These are phyloP conservation scores for Rhinichthys klamathensis DNA, from an alignment of 2,113 vertebrate genomes.

Conservation along the genomic window DNA sequence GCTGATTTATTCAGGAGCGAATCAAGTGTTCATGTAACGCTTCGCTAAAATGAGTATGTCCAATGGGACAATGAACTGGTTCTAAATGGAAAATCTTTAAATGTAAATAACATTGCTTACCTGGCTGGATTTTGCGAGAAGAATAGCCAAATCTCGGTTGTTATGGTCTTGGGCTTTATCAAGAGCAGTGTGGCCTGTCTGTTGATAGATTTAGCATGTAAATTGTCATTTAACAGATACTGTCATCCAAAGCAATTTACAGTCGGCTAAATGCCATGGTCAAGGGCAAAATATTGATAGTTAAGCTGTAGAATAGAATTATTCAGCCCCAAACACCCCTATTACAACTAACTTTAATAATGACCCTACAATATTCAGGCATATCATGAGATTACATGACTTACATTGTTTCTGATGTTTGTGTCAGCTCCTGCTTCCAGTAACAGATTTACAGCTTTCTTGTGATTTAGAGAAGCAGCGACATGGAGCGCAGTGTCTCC, in stretches of 20 bases:
- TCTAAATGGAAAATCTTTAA: background rate
- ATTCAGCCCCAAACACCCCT: background rate
- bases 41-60: background rate
- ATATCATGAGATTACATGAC: conserved; percentile 8
- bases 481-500: conserved; percentile 91
- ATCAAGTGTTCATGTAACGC: no score
- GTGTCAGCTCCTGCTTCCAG: conserved; percentile 85
- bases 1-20: background rate
- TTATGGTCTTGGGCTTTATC: conserved; percentile 86
- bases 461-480: conserved; percentile 88
- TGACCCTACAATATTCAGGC: background rate
- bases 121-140: conserved; percentile 87
- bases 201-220: background rate
- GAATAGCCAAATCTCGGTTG: conserved; percentile 82
- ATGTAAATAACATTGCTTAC: conserved; percentile 64
- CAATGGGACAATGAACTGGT: background rate
- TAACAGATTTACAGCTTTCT: conserved; percentile 84
- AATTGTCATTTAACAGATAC: background rate
- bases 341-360: background rate
- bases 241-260: background rate
- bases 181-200: conserved; percentile 88
- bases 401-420: conserved; percentile 83
- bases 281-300: background rate
- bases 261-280: background rate
- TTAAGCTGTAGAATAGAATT: background rate